Evolutionary conservation across 2,888 invertebrate genomes (phyloP), one percentile per base, ranked within the genome.

Genomic region (Macrostomum cliftonense): DNA sequence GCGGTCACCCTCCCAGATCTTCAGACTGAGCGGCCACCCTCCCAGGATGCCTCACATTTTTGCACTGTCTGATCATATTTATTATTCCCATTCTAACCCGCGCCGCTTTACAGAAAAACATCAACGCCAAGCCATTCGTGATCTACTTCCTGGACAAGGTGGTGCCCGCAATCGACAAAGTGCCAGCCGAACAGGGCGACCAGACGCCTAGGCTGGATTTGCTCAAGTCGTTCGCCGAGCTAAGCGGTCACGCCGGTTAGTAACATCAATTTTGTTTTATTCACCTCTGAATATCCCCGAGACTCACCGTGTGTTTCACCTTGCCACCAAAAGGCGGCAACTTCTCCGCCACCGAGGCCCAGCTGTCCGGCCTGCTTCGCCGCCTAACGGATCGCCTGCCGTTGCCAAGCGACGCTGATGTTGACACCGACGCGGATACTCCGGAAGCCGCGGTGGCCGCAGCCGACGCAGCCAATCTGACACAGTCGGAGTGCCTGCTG

Each of bases 101-200:
- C n/a, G n/a, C n/a, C n/a, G n/a, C n/a, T n/a, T 70, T 73, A 37
- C 72, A 87, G 87, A 75, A 80, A 52, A 82, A 82, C 71, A 81
- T 85, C 42, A 82, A 83, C 66, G 85, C 88, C 0, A 81, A 80
- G 16, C 79, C 79, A 60, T 88, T 86, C 68, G 78, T 87, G 1
- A 76, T 77, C 39, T 86, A 83, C 65, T 79, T 86, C 63, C 84
- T 85, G 68, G 79, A 82, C 51, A 78, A 86, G 74, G 79, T 89
- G 36, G 69, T 91, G 52, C 81, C 82, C 12, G 77, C 78, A 49
- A 50, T 71, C n/a, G 56, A 59, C 37, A 55, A 57, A 20, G 50
- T 60, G 14, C 46, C 52, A 21, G 40, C 21, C 16, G 76, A 75
- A 36, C 28, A 7, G 28, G 44, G 51, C 12, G 51, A 51, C 12